Base-by-base conservation (phyloP, 2,888 invertebrate species). In the Endomychus coccineus region DNA sequence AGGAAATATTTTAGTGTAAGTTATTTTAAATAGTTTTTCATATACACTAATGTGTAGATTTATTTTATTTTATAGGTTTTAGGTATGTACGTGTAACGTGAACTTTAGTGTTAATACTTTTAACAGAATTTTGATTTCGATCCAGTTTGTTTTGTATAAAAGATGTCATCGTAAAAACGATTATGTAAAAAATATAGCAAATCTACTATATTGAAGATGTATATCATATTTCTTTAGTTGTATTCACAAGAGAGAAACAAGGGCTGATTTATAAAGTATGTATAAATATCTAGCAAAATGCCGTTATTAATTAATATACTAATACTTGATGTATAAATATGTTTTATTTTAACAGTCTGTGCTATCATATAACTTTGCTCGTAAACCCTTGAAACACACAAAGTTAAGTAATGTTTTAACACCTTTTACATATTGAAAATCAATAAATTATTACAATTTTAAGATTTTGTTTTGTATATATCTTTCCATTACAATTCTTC, bases 181-280 rank as follows among this genome's bases (percentile, higher is more conserved):
- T 25, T 28, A 30, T 45, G 43, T 43, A 43, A 38, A 42, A 39
- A 44, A 16, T 25, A 21, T 33, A 32, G 39, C 28, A 28, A 37
- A 27, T 15, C 32, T 40, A 27, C 9, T 29, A 41, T 29, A 19
- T 37, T 30, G 37, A 44, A 46, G 37, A 45, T 58, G 56, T 57
- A 56, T 49, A 54, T 61, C 58, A 59, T 59, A 58, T 60, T 60
- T 61, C 58, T 55, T 58, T 57, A 55, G 55, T 56, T 58, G 50
- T 51, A 54, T 59, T 58, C 54, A 60, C 55, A 62, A 52, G 62
- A 62, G 62, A 62, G 62, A 62, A 61, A 58, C 51, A 62, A 62
- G 62, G 62, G 64, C 62, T 62, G 62, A 62, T 59, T 58, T 60
- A 60, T 58, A 55, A 56, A 55, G 51, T 59, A 55, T 58, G 53